Evolutionary conservation across 2,888 invertebrate species (phyloP).

Genomic region (Noctua pronuba): DNA sequence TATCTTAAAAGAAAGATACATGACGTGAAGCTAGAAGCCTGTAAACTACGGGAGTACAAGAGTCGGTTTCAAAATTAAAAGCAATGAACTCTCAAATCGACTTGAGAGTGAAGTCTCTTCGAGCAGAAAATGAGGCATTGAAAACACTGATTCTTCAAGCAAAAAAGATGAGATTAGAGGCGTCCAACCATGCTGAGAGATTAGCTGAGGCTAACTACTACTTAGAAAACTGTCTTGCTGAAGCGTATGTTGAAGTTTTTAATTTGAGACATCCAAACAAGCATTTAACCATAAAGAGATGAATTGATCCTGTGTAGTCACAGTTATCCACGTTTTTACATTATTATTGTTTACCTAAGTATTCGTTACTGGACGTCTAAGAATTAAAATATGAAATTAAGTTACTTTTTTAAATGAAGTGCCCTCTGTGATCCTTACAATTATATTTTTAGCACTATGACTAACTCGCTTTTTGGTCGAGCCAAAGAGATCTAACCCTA

Average conservation of each 20-base stretch:
- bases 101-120: slow-evolving; percentile 67
- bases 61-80: slow-evolving; percentile 40
- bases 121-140: slow-evolving; percentile 75
- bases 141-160: slow-evolving; percentile 73
- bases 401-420: background rate
- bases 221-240: slow-evolving; percentile 76
- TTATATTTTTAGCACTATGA: background rate
- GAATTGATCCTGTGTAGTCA: slow-evolving; percentile 21
- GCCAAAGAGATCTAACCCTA: background rate
- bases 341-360: slow-evolving; percentile 18
- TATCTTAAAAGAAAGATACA: slow-evolving; percentile 72
- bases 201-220: slow-evolving; percentile 81
- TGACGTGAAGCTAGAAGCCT: slow-evolving; percentile 72
- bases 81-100: slow-evolving; percentile 57
- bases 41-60: slow-evolving; percentile 67
- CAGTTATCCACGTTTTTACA: slow-evolving; percentile 21
- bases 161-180: slow-evolving; percentile 77
- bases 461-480: background rate
- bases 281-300: slow-evolving; percentile 20
- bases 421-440: background rate
- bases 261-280: slow-evolving; percentile 68
- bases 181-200: slow-evolving; percentile 74
- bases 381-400: slow-evolving; percentile 15
- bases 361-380: slow-evolving; percentile 23
- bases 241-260: slow-evolving; percentile 72